Conservation (phyloP, 2,113 vertebrate genomes). For the Notechis scutatus region DNA sequence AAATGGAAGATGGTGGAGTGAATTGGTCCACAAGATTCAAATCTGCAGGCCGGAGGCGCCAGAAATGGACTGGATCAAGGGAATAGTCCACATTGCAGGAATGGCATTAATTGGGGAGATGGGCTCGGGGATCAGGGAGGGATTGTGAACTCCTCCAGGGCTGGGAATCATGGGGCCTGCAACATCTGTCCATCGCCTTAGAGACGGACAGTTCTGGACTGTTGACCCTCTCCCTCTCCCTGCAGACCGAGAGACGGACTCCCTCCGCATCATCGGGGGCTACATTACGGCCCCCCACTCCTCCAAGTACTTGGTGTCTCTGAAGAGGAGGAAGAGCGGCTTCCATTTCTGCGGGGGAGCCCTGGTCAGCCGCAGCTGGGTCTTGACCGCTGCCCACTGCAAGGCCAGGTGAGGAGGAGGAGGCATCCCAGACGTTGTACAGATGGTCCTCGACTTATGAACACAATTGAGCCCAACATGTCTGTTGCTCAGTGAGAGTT, state of each 20-base stretch:
- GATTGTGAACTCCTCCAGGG: not conserved
- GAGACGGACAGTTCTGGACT: not conserved
- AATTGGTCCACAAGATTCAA: not conserved
- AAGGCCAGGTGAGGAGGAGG: constrained; percentile 69
- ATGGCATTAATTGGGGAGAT: not conserved
- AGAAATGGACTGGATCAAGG: not conserved
- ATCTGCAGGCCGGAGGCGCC: not conserved
- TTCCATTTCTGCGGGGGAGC: constrained; percentile 77
- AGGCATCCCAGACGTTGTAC: no score
- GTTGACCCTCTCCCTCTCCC: not conserved
- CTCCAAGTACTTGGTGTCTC: constrained; percentile 77
- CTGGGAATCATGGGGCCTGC: not conserved
- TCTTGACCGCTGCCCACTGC: constrained; percentile 81
- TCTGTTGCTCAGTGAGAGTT: not conserved
- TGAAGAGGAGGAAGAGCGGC: constrained; percentile 71
- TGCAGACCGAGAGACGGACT: not conserved
- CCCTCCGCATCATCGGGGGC: constrained; percentile 74
- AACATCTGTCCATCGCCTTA: not conserved
- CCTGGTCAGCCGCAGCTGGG: constrained; percentile 77
- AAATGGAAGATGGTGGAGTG: not conserved
- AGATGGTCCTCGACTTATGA: not conserved
- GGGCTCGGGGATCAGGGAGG: not conserved
- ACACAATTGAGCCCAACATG: not conserved
- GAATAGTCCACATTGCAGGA: not conserved
- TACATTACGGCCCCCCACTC: constrained; percentile 68